Conservation (phyloP, 1,140 invertebrate genomes). For the Himalopsyche phryganea region DNA sequence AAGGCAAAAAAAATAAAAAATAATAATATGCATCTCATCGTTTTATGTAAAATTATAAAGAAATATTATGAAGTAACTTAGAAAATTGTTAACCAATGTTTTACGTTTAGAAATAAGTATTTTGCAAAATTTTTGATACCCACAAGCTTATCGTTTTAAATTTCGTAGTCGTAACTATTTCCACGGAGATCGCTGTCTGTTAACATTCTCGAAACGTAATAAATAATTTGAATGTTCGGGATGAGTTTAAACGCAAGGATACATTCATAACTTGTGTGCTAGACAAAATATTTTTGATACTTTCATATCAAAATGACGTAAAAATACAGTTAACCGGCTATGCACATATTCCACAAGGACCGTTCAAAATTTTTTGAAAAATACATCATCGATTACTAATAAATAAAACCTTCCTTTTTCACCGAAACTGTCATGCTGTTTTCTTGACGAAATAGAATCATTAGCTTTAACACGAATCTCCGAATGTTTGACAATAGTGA, state of each 20-base stretch:
- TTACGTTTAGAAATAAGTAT: slow-evolving; percentile 34
- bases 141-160: slow-evolving; percentile 32
- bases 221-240: slow-evolving; percentile 14
- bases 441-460: too few species aligned
- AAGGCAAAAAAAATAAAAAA: slow-evolving; percentile 8
- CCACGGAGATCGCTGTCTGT: slow-evolving; percentile 19
- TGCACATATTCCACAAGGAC: slow-evolving; percentile 7
- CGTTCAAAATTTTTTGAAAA: too few species aligned
- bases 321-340: slow-evolving; percentile 27
- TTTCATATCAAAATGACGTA: slow-evolving; percentile 46
- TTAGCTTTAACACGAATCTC: too few species aligned
- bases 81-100: slow-evolving; percentile 34
- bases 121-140: slow-evolving; percentile 34
- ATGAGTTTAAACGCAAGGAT: slow-evolving; percentile 21
- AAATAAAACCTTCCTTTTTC: too few species aligned
- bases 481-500: background rate
- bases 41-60: slow-evolving; percentile 24
- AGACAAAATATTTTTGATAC: slow-evolving; percentile 58
- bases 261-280: slow-evolving; percentile 37
- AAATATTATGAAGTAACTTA: slow-evolving; percentile 22
- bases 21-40: slow-evolving; percentile 27
- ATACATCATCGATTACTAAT: too few species aligned
- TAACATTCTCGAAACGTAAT: slow-evolving; percentile 14
- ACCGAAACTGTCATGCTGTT: too few species aligned
- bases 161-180: slow-evolving; percentile 28